These are phyloP conservation scores for Thalassophryne amazonica DNA, from an alignment of 2,797 vertebrate genomes.

Conservation along the genomic window DNA sequence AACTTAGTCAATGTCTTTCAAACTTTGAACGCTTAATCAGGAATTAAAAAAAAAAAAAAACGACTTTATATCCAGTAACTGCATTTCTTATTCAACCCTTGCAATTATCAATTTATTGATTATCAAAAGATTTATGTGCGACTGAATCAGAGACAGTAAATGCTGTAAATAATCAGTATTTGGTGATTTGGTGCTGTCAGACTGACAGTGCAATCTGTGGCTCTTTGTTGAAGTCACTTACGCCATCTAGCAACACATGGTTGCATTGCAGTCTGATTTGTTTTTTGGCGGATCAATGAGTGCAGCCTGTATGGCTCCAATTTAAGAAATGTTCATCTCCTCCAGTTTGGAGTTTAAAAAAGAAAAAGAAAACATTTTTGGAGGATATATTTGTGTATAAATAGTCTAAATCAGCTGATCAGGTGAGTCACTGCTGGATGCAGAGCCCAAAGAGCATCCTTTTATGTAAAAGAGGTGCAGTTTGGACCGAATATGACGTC, in stretches of 20 bases:
- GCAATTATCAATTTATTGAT: background rate
- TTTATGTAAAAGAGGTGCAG: too few relatives aligned
- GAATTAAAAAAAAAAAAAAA: too few relatives aligned
- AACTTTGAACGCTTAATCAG: too few relatives aligned
- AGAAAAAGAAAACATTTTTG: too few relatives aligned
- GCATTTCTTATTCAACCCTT: background rate
- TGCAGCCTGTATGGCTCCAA: background rate
- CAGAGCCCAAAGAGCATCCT: too few relatives aligned
- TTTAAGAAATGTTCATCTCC: background rate
- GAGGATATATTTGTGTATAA: too few relatives aligned
- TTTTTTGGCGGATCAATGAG: slow-evolving; percentile 8
- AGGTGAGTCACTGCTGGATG: too few relatives aligned
- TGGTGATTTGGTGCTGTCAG: background rate
- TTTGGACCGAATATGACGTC: too few relatives aligned
- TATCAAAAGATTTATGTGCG: too few relatives aligned
- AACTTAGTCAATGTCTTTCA: too few relatives aligned
- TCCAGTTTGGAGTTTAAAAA: too few relatives aligned
- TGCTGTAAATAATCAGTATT: slow-evolving; percentile 11
- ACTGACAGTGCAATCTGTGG: background rate
- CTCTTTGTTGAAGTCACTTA: slow-evolving; percentile 49
- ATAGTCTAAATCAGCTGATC: too few relatives aligned
- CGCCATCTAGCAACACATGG: slow-evolving; percentile 76
- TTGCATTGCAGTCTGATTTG: slow-evolving; percentile 51
- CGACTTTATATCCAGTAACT: background rate
- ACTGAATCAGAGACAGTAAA: background rate